Evolutionary conservation across 2,888 invertebrate species (phyloP), one percentile per base, ranked within the genome.

Genomic region (Drosophila merina): DNA sequence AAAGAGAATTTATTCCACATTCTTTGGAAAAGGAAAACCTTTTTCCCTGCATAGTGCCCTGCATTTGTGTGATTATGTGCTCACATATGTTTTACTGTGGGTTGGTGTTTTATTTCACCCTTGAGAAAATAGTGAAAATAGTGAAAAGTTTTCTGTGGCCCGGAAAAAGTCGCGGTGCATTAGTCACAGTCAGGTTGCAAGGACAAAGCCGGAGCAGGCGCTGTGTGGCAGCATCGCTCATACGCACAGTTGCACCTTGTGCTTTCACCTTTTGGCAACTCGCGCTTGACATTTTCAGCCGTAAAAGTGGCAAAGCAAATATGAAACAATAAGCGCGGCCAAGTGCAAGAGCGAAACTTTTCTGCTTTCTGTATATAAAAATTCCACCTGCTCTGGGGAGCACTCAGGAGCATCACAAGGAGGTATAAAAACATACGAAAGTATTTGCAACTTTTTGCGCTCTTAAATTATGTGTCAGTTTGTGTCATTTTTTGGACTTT

Each of bases 181-280:
- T 82, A 79, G 80, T 75, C 77, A 75, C 77, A 79, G 74, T 79
- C 74, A 60, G 49, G 48, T 44, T 56, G 58, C 79, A 82, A 67
- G 58, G 63, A 82, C 79, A 82, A 82, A 71, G 36, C 36, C n/a
- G 5, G 36, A 33, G 10, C 8, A 8, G 51, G 42, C 40, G 42
- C 31, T 42, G 5, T 14, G 66, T 75, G 52, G 45, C 54, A 60
- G 66, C 68, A 73, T 82, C 76, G 74, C 75, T 77, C 77, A 81
- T 79, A 85, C 80, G 83, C 79, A 76, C 66, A 69, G 83, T 67
- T 80, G 73, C 62, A 79, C 82, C 69, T 70, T 51, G 55, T 72
- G 36, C 42, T 47, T 36, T 42, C 20, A 59, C 63, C 71, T 38
- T 69, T 59, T 14, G 75, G 70, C 57, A 68, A 54, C 55, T 38